Evolutionary conservation across 2,888 invertebrate species (phyloP).

Genomic region (Yponomeuta plumbellus): DNA sequence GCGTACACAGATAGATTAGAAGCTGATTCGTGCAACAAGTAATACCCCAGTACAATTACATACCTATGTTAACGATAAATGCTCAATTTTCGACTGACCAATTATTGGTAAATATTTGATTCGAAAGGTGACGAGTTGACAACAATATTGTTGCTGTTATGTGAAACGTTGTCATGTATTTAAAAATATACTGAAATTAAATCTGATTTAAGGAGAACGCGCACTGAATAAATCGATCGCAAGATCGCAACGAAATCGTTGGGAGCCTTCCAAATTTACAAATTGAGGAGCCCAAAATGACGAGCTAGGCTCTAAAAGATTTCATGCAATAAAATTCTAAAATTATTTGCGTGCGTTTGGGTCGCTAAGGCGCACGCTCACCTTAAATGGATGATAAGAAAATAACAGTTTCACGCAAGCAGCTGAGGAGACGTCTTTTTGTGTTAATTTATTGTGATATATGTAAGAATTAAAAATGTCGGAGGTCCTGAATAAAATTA

Average conservation of each 20-base stretch:
- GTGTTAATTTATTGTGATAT: slow-evolving; percentile 18
- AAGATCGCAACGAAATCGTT: too few species aligned
- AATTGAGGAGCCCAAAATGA: too few species aligned
- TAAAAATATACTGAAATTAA: too few species aligned
- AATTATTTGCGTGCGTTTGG: too few species aligned
- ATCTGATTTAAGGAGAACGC: too few species aligned
- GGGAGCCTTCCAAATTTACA: too few species aligned
- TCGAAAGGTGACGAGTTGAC: slow-evolving; percentile 10
- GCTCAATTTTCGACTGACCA: slow-evolving; percentile 76
- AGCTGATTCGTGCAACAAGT: slow-evolving; percentile 67
- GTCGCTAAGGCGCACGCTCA: too few species aligned
- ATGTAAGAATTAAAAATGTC: background rate
- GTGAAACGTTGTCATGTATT: slow-evolving; percentile 6
- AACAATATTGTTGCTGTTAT: slow-evolving; percentile 11
- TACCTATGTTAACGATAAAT: slow-evolving; percentile 42
- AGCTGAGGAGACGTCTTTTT: slow-evolving; percentile 15
- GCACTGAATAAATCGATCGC: too few species aligned
- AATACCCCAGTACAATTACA: slow-evolving; percentile 49
- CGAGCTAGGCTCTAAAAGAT: too few species aligned
- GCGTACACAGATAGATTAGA: slow-evolving; percentile 51
- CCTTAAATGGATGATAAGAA: background rate
- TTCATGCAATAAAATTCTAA: background rate
- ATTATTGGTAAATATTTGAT: slow-evolving; percentile 39
- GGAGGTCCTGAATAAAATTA: slow-evolving; percentile 15
- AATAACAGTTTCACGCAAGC: background rate